Evolutionary conservation across 1,140 invertebrate genomes (phyloP).

Genomic region (Zaprionus kolodkinae): DNA sequence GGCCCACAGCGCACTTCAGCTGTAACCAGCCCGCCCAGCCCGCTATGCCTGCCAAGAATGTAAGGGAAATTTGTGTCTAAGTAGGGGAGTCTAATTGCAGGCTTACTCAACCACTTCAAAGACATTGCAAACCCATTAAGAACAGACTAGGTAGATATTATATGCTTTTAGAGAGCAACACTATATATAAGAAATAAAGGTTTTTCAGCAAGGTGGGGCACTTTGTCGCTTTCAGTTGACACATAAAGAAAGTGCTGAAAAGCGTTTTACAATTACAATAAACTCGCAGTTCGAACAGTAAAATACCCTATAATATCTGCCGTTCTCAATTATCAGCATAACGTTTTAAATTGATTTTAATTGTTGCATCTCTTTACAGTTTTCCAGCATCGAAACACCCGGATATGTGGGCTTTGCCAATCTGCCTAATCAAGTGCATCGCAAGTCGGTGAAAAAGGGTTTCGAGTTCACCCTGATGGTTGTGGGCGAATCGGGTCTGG

Average conservation of each 20-base stretch:
- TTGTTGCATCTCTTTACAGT: constrained; percentile 85
- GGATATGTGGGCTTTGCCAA: constrained; percentile 97
- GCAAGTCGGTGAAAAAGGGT: constrained; percentile 98
- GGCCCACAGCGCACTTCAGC: not conserved
- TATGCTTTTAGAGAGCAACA: not conserved
- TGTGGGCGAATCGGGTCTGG: constrained; percentile 97
- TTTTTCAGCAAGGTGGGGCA: not conserved
- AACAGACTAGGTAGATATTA: not conserved
- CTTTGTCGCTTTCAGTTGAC: not conserved
- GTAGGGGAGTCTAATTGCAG: no score
- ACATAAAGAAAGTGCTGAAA: not conserved
- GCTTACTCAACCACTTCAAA: no score
- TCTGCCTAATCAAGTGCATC: constrained; percentile 97
- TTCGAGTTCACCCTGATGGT: constrained; percentile 99
- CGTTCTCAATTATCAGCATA: not conserved
- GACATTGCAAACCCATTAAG: not conserved
- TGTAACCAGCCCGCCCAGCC: not conserved
- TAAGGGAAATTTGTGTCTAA: not conserved
- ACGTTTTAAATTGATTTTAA: constrained; percentile 17
- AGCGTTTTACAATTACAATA: not conserved
- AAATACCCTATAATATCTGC: not conserved
- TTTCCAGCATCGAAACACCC: constrained; percentile 92
- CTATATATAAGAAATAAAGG: no score
- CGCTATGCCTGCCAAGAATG: not conserved
- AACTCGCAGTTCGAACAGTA: not conserved